Evolutionary conservation across 2,113 vertebrate genomes (phyloP), one percentile per base, ranked within the genome.

Genomic region (Peromyscus californicus): DNA sequence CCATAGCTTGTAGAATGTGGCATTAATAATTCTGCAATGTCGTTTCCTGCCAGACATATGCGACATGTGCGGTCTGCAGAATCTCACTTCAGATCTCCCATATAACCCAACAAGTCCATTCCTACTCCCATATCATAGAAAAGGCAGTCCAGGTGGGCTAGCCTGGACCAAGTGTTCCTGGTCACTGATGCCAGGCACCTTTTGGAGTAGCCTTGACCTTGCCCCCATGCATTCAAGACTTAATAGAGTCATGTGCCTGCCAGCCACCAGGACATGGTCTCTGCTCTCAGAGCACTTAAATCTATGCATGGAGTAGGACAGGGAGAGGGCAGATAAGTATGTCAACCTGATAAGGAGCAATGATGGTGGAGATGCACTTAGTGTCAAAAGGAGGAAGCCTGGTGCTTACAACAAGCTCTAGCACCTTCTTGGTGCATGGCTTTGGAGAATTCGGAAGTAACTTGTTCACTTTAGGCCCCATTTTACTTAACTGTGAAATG

Each of bases 1-100:
- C 7, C 9, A 3, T 29, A 65, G 48, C 82, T 78, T 45, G n/a
- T 0, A 33, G 78, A 45, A 33, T 0, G 2, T 29, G 0, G 33
- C 5, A 33, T 42, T 65, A 7, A 36, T 16, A 7, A 84, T 29
- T 85, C 59, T 89, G 21, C 76, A 26, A n/a, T 5, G 19, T 0
- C 7, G 15, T 59, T 33, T 65, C 82, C 82, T 31, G 39, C 21
- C 57, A 57, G 92, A 16, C 3, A 4, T 7, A 1, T 0, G 9
- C 36, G 57, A 2, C 39, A 51, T 54, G 54, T 54, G 54, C 11
- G 5, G 51, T 24, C 22, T 19, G 74, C 57, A 79, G 70, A 57
- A 61, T 29, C 0, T 74, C n/a, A 3, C 24, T 21, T 94, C 61
- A 69, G 17, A 57, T 48, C 36, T 80, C 21, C 57, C 67, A 15